phyloP scores from a whole-genome alignment of 2,797 vertebrate genomes.

The Megaceryle alcyon region DNA sequence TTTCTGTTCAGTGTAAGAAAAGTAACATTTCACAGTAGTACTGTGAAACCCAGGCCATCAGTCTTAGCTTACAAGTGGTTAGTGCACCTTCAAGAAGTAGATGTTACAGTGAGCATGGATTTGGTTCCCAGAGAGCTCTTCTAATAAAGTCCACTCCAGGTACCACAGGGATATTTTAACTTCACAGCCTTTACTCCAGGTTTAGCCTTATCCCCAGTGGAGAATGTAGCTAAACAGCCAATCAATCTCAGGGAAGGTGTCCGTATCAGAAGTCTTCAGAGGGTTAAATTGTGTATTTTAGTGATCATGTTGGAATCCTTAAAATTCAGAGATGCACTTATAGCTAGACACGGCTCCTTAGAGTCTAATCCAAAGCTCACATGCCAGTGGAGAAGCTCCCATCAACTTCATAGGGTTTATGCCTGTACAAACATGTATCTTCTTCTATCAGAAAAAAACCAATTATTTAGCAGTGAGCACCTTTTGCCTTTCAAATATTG shows the following conservation, averaged over 20 bases:
- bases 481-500: not conserved
- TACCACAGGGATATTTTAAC: not conserved
- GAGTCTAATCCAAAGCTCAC: not conserved
- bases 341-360: not conserved
- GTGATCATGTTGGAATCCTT: not conserved
- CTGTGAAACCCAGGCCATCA: not conserved
- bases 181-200: not conserved
- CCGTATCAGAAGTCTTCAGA: not conserved
- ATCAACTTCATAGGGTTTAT: not conserved
- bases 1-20: not conserved
- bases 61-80: not conserved
- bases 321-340: not conserved
- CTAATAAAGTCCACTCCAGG: not conserved
- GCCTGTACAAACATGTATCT: not conserved
- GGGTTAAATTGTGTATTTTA: not conserved
- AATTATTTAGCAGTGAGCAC: not conserved
- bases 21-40: not conserved
- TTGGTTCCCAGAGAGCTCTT: not conserved
- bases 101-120: not conserved
- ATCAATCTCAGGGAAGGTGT: not conserved
- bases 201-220: not conserved
- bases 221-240: not conserved
- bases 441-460: not conserved
- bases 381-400: not conserved
- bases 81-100: not conserved